A percentile compares a stretch with the other conserved stretches of the same genome.
Evolutionary conservation across 2,888 invertebrate species (phyloP).

Genomic region (Galerucella nymphaeae): DNA sequence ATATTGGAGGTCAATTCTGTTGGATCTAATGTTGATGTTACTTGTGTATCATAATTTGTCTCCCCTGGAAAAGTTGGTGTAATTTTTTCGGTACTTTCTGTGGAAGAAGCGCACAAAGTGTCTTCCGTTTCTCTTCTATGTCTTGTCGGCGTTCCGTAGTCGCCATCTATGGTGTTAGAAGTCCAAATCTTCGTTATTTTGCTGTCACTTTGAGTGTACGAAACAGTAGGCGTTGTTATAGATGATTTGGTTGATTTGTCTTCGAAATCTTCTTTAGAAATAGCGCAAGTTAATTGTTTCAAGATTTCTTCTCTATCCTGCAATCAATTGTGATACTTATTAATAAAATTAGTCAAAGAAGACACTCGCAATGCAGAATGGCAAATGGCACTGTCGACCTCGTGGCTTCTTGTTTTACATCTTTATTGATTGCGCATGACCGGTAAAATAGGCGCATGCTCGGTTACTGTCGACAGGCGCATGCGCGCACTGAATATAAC

Average conservation of each 20-base stretch:
- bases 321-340: conserved; percentile 9
- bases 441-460: no score
- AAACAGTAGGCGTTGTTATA: conserved; percentile 35
- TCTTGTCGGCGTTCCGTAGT: conserved; percentile 62
- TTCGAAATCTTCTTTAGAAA: conserved; percentile 58
- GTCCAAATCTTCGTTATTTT: conserved; percentile 60
- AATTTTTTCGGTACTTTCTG: conserved; percentile 51
- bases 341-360: not conserved
- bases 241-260: conserved; percentile 50
- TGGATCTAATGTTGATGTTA: conserved; percentile 48
- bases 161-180: conserved; percentile 62
- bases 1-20: conserved; percentile 36
- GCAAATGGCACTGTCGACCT: no score
- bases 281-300: conserved; percentile 70
- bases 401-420: no score
- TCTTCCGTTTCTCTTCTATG: conserved; percentile 64
- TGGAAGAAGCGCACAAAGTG: conserved; percentile 56
- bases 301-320: conserved; percentile 74
- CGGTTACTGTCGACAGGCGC: no score
- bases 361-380: conserved; percentile 15
- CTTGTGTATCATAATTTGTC: conserved; percentile 46
- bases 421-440: no score
- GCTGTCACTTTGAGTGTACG: conserved; percentile 39
- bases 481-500: no score
- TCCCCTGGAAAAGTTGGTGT: conserved; percentile 28